phyloP scores from a whole-genome alignment of 92 coral and sea anemone genomes.

The Ricordea florida region DNA sequence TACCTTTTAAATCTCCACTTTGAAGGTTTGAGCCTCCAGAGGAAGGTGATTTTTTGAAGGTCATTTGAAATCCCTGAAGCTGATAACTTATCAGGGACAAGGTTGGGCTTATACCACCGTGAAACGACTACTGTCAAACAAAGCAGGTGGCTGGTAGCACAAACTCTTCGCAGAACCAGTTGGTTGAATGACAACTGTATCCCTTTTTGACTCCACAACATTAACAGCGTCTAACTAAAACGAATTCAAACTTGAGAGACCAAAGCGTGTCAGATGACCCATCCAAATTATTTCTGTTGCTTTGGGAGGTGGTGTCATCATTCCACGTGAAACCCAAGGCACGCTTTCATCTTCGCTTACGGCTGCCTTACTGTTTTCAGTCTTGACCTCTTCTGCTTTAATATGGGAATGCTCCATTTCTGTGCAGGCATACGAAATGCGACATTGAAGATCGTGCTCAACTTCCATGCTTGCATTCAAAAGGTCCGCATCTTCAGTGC shows the following conservation, averaged over 20 bases:
- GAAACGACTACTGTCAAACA: constrained; percentile 7
- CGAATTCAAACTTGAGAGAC: constrained; percentile 4
- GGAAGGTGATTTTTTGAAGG: constrained; percentile 18
- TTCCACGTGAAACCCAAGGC: too few relatives aligned
- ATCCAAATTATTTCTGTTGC: too few relatives aligned
- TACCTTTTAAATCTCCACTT: not conserved
- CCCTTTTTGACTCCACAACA: constrained; percentile 2
- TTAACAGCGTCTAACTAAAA: constrained; percentile 60
- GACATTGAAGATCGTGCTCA: not conserved
- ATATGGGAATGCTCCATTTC: not conserved
- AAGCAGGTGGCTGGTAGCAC: constrained; percentile 51
- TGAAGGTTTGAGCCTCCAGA: constrained; percentile 25
- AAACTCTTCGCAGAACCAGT: constrained; percentile 67
- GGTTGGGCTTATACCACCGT: constrained; percentile 45
- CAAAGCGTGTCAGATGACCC: constrained; percentile 56
- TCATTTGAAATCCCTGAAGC: constrained; percentile 16
- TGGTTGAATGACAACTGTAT: constrained; percentile 53
- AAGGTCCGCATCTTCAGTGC: constrained; percentile 1
- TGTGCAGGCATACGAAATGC: not conserved
- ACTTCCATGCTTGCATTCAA: constrained; percentile 33
- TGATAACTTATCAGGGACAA: constrained; percentile 58
- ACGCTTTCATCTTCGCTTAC: not conserved
- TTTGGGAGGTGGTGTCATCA: too few relatives aligned
- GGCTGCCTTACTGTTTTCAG: not conserved
- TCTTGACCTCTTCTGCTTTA: not conserved